Conservation (phyloP, 2,888 invertebrate species). For the Siphlonurus alternatus region DNA sequence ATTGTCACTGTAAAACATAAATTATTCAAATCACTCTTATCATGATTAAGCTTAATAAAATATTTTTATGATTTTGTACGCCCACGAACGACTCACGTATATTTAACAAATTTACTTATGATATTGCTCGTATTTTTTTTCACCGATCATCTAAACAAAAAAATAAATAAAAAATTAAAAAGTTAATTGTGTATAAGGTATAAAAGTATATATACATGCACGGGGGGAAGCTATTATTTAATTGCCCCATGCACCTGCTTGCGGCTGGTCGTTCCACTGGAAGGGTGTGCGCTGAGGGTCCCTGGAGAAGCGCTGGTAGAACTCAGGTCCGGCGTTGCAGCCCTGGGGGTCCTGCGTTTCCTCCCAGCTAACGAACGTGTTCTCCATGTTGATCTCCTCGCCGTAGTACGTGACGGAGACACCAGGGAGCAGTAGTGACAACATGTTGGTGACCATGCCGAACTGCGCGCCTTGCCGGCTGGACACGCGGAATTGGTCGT, state of each 20-base stretch:
- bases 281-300: conserved; percentile 21
- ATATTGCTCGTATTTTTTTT: too few species aligned
- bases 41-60: too few species aligned
- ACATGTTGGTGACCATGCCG: conserved; percentile 48
- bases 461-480: conserved; percentile 43
- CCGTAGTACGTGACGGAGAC: conserved; percentile 66
- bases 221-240: not conserved
- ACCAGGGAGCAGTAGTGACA: conserved; percentile 56
- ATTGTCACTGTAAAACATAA: too few species aligned
- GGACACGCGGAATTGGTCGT: conserved; percentile 45
- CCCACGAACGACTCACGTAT: too few species aligned
- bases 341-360: conserved; percentile 42
- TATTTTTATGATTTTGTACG: too few species aligned
- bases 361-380: conserved; percentile 38
- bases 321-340: conserved; percentile 15
- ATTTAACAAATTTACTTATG: too few species aligned
- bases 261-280: conserved; percentile 18
- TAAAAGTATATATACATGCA: too few species aligned
- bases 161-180: too few species aligned
- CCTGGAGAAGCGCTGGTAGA: conserved; percentile 15
- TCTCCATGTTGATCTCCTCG: conserved; percentile 67
- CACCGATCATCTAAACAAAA: too few species aligned
- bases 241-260: not conserved
- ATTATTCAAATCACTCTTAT: too few species aligned
- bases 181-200: too few species aligned